Percentiles rank a stretch among this genome's conserved stretches.
phyloP scores from a whole-genome alignment of 2,888 invertebrate species.

The Euproctis similis region DNA sequence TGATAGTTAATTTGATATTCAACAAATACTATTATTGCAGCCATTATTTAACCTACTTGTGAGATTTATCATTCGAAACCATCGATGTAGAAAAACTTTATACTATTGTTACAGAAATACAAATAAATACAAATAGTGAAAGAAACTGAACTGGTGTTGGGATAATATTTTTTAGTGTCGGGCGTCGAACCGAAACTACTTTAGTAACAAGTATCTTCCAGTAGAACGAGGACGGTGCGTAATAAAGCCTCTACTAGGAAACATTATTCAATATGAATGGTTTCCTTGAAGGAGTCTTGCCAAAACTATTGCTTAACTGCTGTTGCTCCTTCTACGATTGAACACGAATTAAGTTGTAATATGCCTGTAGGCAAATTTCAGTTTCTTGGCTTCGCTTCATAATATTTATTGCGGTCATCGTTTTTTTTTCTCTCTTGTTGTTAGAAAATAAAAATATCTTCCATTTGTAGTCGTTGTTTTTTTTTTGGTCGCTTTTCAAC shows the following conservation, averaged over 20 bases:
- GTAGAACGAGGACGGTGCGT: conserved; percentile 35
- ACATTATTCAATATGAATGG: conserved; percentile 63
- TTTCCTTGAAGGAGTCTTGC: conserved; percentile 48
- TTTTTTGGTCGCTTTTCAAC: too few relatives aligned
- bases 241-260: conserved; percentile 49
- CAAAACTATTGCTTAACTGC: conserved; percentile 54
- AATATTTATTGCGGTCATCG: neutral
- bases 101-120: too few relatives aligned
- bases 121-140: conserved; percentile 7
- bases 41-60: too few relatives aligned
- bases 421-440: neutral
- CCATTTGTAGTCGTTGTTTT: too few relatives aligned
- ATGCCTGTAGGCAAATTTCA: conserved; percentile 18
- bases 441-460: too few relatives aligned
- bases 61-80: too few relatives aligned
- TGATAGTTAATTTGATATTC: too few relatives aligned
- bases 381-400: conserved; percentile 10
- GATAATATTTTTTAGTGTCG: conserved; percentile 33
- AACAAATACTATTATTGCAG: too few relatives aligned
- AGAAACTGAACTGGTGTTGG: conserved; percentile 18
- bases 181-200: conserved; percentile 38
- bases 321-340: conserved; percentile 32
- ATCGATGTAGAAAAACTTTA: conserved; percentile 2
- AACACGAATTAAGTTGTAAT: conserved; percentile 37
- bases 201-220: conserved; percentile 45